phyloP scores from a whole-genome alignment of 2,888 invertebrate species.

The Drosophila antonietae region DNA sequence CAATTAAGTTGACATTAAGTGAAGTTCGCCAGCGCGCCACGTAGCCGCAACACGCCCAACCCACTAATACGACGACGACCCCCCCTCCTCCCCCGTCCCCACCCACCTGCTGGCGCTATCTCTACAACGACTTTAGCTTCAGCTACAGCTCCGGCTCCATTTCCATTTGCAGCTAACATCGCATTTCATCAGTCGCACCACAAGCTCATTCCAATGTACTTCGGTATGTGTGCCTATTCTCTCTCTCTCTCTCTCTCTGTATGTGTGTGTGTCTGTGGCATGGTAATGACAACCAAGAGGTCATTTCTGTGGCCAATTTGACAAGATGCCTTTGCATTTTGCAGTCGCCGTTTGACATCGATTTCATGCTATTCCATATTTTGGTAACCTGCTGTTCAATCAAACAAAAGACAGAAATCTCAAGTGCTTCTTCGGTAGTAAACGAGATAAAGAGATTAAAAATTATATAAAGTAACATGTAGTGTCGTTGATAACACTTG shows the following conservation, averaged over 20 bases:
- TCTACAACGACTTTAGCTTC: neutral
- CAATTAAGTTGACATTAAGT: constrained; percentile 82
- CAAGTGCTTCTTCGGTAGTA: neutral
- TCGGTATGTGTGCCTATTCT: neutral
- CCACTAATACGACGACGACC: neutral
- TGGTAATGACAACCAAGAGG: constrained; percentile 68
- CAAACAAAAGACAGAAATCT: neutral
- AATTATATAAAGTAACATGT: neutral
- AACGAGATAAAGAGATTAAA: neutral
- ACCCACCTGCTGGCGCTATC: constrained; percentile 19
- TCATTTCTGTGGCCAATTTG: constrained; percentile 61
- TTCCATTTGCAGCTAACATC: constrained; percentile 29
- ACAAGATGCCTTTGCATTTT: constrained; percentile 25
- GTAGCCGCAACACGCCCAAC: neutral
- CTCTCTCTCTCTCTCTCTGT: no score
- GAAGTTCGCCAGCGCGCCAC: constrained; percentile 57
- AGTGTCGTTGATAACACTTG: constrained; percentile 19
- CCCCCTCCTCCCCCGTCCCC: neutral
- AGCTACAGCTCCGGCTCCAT: constrained; percentile 16
- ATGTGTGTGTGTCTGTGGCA: constrained; percentile 16
- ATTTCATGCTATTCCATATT: constrained; percentile 12
- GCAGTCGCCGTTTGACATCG: constrained; percentile 26
- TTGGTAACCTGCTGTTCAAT: constrained; percentile 10
- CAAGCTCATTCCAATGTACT: constrained; percentile 29
- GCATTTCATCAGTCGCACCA: constrained; percentile 34